These are phyloP conservation scores for Gymnocephalus cernua DNA, from an alignment of 2,113 vertebrate genomes.

Conservation along the genomic window DNA sequence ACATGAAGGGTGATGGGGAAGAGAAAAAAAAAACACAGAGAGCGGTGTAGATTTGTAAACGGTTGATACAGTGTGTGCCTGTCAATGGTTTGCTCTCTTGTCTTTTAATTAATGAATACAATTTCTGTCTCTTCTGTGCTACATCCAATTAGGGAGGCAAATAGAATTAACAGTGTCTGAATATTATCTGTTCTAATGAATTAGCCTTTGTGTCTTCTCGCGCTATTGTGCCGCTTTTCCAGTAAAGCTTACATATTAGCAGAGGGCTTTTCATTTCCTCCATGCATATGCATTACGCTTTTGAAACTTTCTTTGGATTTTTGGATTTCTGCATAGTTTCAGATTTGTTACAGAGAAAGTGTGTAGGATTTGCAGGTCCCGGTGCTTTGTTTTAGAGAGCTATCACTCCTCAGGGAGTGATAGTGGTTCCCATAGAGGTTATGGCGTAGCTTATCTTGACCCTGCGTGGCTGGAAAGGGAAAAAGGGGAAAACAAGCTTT, in stretches of 20 bases:
- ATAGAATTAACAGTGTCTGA: conserved; percentile 81
- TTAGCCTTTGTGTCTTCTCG: conserved; percentile 76
- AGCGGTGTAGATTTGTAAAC: conserved; percentile 51
- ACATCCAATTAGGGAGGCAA: conserved; percentile 81
- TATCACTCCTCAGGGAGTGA: conserved; percentile 66
- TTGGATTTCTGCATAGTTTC: conserved; percentile 51
- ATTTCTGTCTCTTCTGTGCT: conserved; percentile 76
- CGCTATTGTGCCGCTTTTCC: conserved; percentile 64
- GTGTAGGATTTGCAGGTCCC: conserved; percentile 41
- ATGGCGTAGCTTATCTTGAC: conserved; percentile 67
- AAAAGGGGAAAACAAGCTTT: conserved; percentile 29
- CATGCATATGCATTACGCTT: conserved; percentile 58
- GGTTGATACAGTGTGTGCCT: conserved; percentile 42
- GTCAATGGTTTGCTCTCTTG: conserved; percentile 68
- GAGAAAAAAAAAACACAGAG: conserved; percentile 12
- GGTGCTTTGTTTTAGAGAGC: conserved; percentile 61
- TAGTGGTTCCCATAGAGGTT: conserved; percentile 64
- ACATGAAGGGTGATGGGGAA: conserved; percentile 55
- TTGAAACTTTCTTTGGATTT: conserved; percentile 52
- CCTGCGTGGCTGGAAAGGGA: conserved; percentile 55
- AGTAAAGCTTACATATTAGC: conserved; percentile 68
- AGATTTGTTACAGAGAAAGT: conserved; percentile 49
- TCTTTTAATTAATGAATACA: conserved; percentile 83
- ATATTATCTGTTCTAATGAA: conserved; percentile 84
- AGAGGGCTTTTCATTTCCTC: conserved; percentile 60